Evolutionary conservation across 2,888 invertebrate species (phyloP), one percentile per base, ranked within the genome.

Genomic region (Heliconius erato): DNA sequence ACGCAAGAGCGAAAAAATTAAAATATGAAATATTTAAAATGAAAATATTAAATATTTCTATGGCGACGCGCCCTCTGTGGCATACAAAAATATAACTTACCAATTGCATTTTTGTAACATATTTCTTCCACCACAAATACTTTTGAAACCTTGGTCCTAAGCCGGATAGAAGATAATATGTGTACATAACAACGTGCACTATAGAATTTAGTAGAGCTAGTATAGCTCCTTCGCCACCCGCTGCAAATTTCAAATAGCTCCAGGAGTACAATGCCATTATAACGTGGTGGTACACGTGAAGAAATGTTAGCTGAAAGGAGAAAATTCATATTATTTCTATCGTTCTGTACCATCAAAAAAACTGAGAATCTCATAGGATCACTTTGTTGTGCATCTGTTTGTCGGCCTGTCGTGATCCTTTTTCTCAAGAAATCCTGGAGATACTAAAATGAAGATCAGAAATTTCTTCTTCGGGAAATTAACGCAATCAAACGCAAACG

Each of bases 221-320:
- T 78, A 98, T 96, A 0, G 98, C 97, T 0, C 97, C 98, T 88
- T 98, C 98, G 0, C 98, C 98, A 28, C 97, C 98, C 44, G 98
- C 98, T 7, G 98, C 96, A 87, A 97, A 98, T 93, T 98, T 98
- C 54, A 98, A 93, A 87, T 98, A 98, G 82, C 97, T 97, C 98
- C 98, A 98, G 0, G 97, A 97, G 92, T 98, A 97, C 49, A 98
- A 90, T 65, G 97, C 98, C 94, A 98, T 98, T 81, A 97, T 96
- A 0, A 97, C 96, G 91, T 99, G 99, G 91, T 99, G 99, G 90
- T 98, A 99, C 0, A 99, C 98, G 90, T 99, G 99, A 44, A 99
- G 97, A 88, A 98, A 98, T 0, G 98, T 97, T 14, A 99, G 97
- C 96, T 99, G 98, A 44, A 97, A 90, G 96, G 14, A n/a, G 35